A percentile compares a stretch with the other conserved stretches of the same genome.
phyloP scores from a whole-genome alignment of 2,113 vertebrate genomes.

The Pollachius pollachius region DNA sequence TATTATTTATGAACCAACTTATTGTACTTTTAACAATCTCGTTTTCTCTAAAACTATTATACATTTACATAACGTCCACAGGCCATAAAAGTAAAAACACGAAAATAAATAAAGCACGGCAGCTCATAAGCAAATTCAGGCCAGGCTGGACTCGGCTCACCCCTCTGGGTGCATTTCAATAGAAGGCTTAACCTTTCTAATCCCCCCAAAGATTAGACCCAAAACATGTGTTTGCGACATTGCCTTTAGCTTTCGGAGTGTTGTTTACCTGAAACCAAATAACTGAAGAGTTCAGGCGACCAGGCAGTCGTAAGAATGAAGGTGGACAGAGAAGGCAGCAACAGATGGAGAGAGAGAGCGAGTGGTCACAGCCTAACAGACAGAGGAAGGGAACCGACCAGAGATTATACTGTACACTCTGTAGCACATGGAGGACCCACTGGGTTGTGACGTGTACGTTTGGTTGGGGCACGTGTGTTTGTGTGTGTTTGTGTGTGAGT shows the following conservation, averaged over 20 bases:
- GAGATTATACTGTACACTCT: neutral
- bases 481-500: neutral
- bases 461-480: neutral
- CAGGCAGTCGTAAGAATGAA: neutral
- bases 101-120: neutral
- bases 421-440: neutral
- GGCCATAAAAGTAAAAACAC: neutral
- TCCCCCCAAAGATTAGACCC: slow-evolving; percentile 32
- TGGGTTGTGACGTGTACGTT: neutral
- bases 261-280: slow-evolving; percentile 48
- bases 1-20: no score
- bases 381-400: neutral
- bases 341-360: neutral
- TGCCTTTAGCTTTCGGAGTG: slow-evolving; percentile 22
- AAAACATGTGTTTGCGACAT: slow-evolving; percentile 10
- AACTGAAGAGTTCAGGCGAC: slow-evolving; percentile 17
- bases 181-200: slow-evolving; percentile 39
- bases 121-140: neutral
- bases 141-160: slow-evolving; percentile 33
- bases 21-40: neutral
- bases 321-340: neutral
- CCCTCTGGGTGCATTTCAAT: slow-evolving; percentile 41
- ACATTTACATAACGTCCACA: neutral
- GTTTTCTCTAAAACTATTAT: neutral
- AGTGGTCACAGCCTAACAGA: neutral